Conservation (phyloP, 2,113 vertebrate species). For the Tringa solitaria region DNA sequence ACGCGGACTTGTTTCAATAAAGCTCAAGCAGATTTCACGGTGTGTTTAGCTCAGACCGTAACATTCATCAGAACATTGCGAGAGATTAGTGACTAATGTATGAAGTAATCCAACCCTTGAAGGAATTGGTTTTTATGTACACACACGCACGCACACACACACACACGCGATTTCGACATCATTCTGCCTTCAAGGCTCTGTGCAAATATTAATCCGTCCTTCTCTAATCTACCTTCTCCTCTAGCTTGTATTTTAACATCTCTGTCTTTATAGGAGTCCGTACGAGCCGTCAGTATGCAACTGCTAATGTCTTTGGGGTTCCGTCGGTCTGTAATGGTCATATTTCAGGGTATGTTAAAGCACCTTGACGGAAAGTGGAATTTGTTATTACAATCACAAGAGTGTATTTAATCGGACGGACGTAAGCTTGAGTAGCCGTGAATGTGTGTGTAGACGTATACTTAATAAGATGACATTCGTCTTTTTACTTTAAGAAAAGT, state of each 20-base stretch:
- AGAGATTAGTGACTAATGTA: slow-evolving; percentile 65
- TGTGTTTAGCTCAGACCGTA: slow-evolving; percentile 48
- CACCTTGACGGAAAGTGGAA: background rate
- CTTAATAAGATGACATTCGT: background rate
- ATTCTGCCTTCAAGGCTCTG: slow-evolving; percentile 26
- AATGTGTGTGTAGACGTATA: background rate
- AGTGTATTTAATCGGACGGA: background rate
- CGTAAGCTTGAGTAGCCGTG: background rate
- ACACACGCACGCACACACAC: background rate
- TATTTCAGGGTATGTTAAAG: background rate
- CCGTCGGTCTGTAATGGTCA: background rate
- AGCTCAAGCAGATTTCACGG: slow-evolving; percentile 46
- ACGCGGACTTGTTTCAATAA: background rate
- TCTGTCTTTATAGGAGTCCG: background rate
- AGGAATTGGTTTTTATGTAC: slow-evolving; percentile 59
- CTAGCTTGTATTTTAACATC: background rate
- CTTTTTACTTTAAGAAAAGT: background rate
- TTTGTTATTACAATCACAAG: background rate
- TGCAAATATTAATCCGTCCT: background rate
- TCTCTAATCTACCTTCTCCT: background rate
- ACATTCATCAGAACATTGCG: slow-evolving; percentile 40
- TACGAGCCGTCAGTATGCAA: background rate
- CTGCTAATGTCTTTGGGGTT: background rate
- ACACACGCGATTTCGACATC: background rate
- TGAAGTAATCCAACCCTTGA: slow-evolving; percentile 62